phyloP scores from a whole-genome alignment of 2,888 invertebrate genomes.

The Drosophila buzzatii region DNA sequence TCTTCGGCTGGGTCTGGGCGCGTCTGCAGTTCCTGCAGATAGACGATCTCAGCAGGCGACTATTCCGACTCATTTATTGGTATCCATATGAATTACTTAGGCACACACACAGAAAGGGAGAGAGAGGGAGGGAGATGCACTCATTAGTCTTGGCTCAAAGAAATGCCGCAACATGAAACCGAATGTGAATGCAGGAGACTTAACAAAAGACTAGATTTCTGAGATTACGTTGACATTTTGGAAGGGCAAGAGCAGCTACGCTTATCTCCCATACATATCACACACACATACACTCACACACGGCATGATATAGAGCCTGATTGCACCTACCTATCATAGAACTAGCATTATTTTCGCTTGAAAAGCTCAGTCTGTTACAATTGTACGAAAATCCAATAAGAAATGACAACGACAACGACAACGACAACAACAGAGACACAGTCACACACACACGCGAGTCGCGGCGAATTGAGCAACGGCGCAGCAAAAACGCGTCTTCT shows the following conservation, averaged over 20 bases:
- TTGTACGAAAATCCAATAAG: constrained; percentile 15
- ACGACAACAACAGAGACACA: not conserved
- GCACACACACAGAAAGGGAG: constrained; percentile 13
- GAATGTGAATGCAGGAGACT: constrained; percentile 32
- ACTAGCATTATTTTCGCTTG: constrained; percentile 28
- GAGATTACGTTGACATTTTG: constrained; percentile 70
- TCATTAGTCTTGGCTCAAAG: constrained; percentile 46
- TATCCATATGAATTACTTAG: constrained; percentile 54
- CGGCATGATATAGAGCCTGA: constrained; percentile 9
- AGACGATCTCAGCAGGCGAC: constrained; percentile 60
- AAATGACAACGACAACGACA: not conserved
- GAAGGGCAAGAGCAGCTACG: constrained; percentile 46
- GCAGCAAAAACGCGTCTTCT: constrained; percentile 51
- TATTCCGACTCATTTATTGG: constrained; percentile 68
- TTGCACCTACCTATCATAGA: constrained; percentile 65
- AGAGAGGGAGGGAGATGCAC: not conserved
- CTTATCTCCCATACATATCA: constrained; percentile 52
- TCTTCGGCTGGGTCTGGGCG: constrained; percentile 16
- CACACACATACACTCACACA: constrained; percentile 13
- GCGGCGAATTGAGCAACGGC: constrained; percentile 11
- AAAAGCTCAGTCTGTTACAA: constrained; percentile 7
- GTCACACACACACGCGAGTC: constrained; percentile 2
- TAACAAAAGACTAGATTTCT: constrained; percentile 71
- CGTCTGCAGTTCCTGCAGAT: constrained; percentile 47
- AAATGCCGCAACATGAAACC: constrained; percentile 42